Percentiles rank a stretch among this genome's conserved stretches.
These are phyloP conservation scores for Brienomyrus brachyistius DNA, from an alignment of 2,113 vertebrate species.

Conservation along the genomic window DNA sequence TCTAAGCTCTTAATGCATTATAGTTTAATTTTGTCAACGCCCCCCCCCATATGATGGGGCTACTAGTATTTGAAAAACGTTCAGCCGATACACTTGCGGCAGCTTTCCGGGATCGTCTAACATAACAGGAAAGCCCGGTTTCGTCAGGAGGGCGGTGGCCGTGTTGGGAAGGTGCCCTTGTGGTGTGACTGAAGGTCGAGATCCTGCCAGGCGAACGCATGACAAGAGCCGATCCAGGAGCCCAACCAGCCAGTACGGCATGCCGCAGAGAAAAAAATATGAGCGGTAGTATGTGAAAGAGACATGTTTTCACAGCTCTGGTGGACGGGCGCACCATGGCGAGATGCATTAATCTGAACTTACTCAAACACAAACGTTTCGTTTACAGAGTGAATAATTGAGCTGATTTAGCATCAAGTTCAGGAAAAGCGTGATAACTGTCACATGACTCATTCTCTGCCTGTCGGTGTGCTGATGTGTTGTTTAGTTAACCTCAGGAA, in stretches of 20 bases:
- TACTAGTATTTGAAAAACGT: constrained; percentile 31
- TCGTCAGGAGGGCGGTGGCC: constrained; percentile 45
- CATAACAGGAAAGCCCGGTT: constrained; percentile 63
- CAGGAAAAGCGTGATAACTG: constrained; percentile 34
- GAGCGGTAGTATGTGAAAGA: constrained; percentile 27
- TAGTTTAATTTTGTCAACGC: constrained; percentile 60
- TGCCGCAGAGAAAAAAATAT: constrained; percentile 50
- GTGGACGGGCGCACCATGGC: constrained; percentile 59
- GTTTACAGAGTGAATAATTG: constrained; percentile 44
- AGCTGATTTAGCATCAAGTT: constrained; percentile 41
- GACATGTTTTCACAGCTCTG: constrained; percentile 46
- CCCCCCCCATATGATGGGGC: constrained; percentile 52
- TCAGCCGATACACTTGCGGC: constrained; percentile 50
- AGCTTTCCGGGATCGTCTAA: constrained; percentile 64
- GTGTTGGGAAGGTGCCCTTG: constrained; percentile 2
- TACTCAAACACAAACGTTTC: constrained; percentile 77
- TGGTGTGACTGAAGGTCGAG: constrained; percentile 67
- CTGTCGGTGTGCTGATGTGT: constrained; percentile 21
- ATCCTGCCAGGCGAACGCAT: constrained; percentile 44
- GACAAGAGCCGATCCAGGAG: constrained; percentile 49
- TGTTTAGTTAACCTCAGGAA: constrained; percentile 28
- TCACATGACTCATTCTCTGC: constrained; percentile 48
- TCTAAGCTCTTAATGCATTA: constrained; percentile 71
- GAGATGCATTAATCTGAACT: constrained; percentile 63
- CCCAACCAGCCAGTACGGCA: constrained; percentile 57